Conservation (phyloP, 2,113 vertebrate genomes). For the Athene cunicularia region DNA sequence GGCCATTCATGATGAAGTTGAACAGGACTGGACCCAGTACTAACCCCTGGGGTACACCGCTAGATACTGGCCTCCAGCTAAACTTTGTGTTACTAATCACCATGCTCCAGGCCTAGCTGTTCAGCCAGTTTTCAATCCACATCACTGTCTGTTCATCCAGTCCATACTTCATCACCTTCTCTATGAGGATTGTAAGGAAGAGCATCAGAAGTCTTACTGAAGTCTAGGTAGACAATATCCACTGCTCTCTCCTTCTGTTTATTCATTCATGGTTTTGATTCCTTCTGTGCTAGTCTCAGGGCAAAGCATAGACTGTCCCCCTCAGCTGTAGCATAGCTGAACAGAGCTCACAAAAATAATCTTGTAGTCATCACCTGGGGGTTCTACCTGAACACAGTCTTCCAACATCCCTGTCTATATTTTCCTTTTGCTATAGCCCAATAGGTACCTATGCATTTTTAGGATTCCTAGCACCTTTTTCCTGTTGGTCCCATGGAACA, state of each 20-base stretch:
- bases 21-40: background rate
- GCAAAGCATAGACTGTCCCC: background rate
- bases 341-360: background rate
- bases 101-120: background rate
- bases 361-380: background rate
- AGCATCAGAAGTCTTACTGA: background rate
- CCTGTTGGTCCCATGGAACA: background rate
- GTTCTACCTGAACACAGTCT: background rate
- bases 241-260: background rate
- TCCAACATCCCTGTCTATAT: background rate
- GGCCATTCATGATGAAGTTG: background rate
- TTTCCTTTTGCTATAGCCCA: background rate
- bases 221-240: background rate
- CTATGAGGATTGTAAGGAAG: background rate
- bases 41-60: background rate
- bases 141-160: background rate
- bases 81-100: background rate
- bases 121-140: background rate
- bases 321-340: background rate
- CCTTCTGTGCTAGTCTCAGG: background rate
- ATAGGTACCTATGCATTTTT: background rate
- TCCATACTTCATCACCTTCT: background rate
- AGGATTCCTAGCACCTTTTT: background rate
- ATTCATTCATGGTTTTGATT: background rate
- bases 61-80: background rate